These are phyloP conservation scores for Brachymystax lenok DNA, from an alignment of 2,797 vertebrate species.

Conservation along the genomic window DNA sequence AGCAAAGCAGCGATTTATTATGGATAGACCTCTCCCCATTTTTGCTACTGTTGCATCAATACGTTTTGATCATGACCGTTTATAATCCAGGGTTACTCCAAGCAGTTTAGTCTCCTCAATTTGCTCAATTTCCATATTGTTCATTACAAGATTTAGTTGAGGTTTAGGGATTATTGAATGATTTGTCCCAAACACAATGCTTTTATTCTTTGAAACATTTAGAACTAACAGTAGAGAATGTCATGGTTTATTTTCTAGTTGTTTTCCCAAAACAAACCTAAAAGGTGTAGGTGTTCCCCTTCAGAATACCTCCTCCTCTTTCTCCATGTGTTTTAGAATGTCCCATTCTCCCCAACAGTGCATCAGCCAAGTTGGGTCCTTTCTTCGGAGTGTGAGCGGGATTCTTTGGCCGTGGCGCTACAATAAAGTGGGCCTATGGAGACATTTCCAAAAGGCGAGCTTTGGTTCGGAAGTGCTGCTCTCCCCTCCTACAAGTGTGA, in stretches of 20 bases:
- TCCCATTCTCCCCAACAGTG: not conserved
- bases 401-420: not conserved
- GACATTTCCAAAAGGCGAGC: not conserved
- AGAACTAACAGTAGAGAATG: too few species aligned
- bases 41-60: too few species aligned
- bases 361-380: not conserved
- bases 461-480: not conserved
- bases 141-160: too few species aligned
- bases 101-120: too few species aligned
- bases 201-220: too few species aligned
- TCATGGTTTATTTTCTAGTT: not conserved
- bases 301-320: not conserved
- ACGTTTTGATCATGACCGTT: too few species aligned
- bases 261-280: not conserved
- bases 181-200: too few species aligned
- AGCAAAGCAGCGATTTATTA: too few species aligned
- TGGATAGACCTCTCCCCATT: too few species aligned
- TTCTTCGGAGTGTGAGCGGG: not conserved
- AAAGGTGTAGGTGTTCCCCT: not conserved
- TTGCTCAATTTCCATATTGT: too few species aligned
- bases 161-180: too few species aligned
- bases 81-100: too few species aligned
- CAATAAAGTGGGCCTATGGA: not conserved
- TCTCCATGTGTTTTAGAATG: not conserved
- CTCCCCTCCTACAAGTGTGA: constrained; percentile 45